These are phyloP conservation scores for Candidula unifasciata DNA, from an alignment of 2,888 invertebrate species.

Conservation along the genomic window DNA sequence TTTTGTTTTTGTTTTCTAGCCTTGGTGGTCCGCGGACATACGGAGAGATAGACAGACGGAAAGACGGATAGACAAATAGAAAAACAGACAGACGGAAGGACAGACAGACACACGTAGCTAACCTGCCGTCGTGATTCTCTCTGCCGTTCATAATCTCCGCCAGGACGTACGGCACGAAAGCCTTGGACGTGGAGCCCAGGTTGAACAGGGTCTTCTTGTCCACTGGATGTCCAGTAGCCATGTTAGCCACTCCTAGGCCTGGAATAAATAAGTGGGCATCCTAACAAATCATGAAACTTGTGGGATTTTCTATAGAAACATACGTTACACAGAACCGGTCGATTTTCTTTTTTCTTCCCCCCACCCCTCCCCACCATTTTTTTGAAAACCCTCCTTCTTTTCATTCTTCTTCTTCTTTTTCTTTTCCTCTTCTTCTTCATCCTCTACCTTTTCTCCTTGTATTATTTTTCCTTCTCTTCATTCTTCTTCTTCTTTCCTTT, in stretches of 20 bases:
- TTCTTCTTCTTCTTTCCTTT: not conserved
- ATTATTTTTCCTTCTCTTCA: not conserved
- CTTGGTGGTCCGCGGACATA: not conserved
- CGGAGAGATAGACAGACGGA: not conserved
- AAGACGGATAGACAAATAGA: not conserved
- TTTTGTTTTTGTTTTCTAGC: not conserved
- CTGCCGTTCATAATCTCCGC: constrained; percentile 49
- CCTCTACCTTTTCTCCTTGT: not conserved
- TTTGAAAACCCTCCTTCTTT: not conserved
- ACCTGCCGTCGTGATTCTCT: constrained; percentile 35
- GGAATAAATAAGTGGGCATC: not conserved
- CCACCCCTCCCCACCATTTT: not conserved
- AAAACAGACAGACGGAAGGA: not conserved
- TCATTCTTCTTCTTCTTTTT: not conserved
- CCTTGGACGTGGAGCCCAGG: constrained; percentile 60
- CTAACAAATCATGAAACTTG: not conserved
- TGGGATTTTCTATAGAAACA: too few relatives aligned
- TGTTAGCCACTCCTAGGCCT: constrained; percentile 57
- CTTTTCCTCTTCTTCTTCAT: not conserved
- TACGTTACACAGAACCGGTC: too few relatives aligned
- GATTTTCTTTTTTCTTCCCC: not conserved
- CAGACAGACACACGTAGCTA: not conserved
- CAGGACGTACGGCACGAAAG: constrained; percentile 57
- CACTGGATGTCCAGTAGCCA: constrained; percentile 50
- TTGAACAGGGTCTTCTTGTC: constrained; percentile 57